Base-by-base conservation (phyloP, 2,113 vertebrate genomes). In the Xiphias gladius region DNA sequence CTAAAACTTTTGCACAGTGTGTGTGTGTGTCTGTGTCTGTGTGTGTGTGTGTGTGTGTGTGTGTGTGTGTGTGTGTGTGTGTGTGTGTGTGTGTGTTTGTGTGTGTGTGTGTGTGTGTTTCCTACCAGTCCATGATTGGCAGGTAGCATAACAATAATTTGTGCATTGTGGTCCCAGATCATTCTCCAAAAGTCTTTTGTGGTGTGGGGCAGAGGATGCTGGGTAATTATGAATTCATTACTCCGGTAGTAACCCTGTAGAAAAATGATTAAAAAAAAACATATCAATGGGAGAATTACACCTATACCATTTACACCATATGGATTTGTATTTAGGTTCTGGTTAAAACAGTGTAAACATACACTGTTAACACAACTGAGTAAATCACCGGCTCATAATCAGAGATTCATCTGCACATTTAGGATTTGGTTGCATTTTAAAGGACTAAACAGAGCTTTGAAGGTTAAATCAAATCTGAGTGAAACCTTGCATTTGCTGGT, bases 171-270 rank as follows among this genome's bases (percentile, higher is more conserved):
- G 93, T 99, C 97, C 97, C 97, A 98, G 89, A 98, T 98, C 97
- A 99, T 99, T 90, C 97, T 93, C 98, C 98, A 99, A 94, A 99
- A 99, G 86, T 99, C 98, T 93, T 97, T 98, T 84, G 96, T 99
- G 0, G 97, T 99, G 64, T 99, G 97, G 73, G 97, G 97, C 95
- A 99, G 93, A 22, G 97, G 98, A 88, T 99, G 98, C 93, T 99
- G 97, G 83, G 97, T 98, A 91, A 98, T 97, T 91, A 99, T 99
- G 91, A 98, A 99, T 94, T 98, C 97, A 19, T 98, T 99, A 92
- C 97, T 98, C 85, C 96, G 94, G 89, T 96, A 96, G 93, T 98
- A 98, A 84, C 97, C 97, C 97, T 99, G 94, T 9, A 19, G 26
- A 48, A 58, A 63, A 16, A 19, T 20, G 43, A 46, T 24, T n/a